Evolutionary conservation across 2,113 vertebrate species (phyloP).

Genomic region (Lasiurus borealis): DNA sequence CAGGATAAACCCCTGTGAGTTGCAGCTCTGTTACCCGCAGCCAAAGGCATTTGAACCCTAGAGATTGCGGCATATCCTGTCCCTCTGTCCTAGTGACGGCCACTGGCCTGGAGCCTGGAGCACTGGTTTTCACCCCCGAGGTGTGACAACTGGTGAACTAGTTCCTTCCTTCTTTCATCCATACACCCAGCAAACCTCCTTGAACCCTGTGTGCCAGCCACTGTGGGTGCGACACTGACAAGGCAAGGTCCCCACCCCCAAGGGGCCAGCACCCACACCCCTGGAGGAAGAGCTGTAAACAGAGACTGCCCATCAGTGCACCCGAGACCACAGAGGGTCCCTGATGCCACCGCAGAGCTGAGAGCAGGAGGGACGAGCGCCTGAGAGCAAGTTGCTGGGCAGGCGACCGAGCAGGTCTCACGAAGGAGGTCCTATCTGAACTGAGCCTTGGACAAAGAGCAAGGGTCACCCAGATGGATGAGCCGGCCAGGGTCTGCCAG

Average conservation of each 20-base stretch:
- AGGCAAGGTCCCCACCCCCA: neutral
- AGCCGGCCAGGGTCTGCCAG: neutral
- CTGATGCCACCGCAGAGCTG: neutral
- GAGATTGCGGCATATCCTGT: rapidly evolving
- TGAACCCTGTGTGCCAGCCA: neutral
- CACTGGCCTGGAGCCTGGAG: neutral
- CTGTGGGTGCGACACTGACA: neutral
- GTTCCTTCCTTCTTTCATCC: neutral
- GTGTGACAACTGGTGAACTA: neutral
- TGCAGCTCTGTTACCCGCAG: neutral
- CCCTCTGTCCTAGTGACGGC: neutral
- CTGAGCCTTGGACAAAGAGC: neutral
- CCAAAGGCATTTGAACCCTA: neutral
- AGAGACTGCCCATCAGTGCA: neutral
- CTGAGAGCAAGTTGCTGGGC: no score
- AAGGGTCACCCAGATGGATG: neutral
- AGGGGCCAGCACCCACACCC: neutral
- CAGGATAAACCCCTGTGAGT: neutral
- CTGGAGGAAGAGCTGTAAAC: neutral
- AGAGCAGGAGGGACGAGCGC: neutral
- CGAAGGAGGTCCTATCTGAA: neutral
- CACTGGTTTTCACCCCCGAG: neutral
- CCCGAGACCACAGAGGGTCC: rapidly evolving
- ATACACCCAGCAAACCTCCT: neutral
- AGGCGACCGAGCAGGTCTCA: neutral